Conservation (phyloP, 1,140 invertebrate species). For the Littorina saxatilis region DNA sequence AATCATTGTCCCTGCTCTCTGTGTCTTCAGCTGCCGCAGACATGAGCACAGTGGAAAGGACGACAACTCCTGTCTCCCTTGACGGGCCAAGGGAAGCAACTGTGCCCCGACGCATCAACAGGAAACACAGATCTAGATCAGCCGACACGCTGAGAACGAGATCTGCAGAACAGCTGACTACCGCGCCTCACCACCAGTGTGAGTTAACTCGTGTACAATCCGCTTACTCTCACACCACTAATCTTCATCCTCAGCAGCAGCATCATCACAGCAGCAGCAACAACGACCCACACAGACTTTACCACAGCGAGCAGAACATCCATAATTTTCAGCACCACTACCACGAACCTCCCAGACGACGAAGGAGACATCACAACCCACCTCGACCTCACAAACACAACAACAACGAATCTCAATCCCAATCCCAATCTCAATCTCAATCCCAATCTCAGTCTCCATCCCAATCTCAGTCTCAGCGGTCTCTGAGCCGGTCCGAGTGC, state of each 20-base stretch:
- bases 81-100: not conserved
- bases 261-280: constrained; percentile 5
- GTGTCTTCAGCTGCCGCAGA: not conserved
- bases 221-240: too few relatives aligned
- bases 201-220: too few relatives aligned
- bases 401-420: not conserved
- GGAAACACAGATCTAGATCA: not conserved
- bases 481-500: not conserved
- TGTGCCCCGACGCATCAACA: too few relatives aligned
- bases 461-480: not conserved
- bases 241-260: not conserved
- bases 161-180: not conserved
- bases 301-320: not conserved
- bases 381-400: not conserved
- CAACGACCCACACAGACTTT: not conserved
- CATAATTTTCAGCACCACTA: not conserved
- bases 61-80: not conserved
- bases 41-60: not conserved
- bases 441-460: not conserved
- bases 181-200: not conserved
- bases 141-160: not conserved
- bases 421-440: not conserved
- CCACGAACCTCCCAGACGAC: not conserved
- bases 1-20: too few relatives aligned
- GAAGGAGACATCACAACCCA: not conserved